Base-by-base conservation (phyloP, 1,140 invertebrate genomes). In the Meloidogyne hapla region DNA sequence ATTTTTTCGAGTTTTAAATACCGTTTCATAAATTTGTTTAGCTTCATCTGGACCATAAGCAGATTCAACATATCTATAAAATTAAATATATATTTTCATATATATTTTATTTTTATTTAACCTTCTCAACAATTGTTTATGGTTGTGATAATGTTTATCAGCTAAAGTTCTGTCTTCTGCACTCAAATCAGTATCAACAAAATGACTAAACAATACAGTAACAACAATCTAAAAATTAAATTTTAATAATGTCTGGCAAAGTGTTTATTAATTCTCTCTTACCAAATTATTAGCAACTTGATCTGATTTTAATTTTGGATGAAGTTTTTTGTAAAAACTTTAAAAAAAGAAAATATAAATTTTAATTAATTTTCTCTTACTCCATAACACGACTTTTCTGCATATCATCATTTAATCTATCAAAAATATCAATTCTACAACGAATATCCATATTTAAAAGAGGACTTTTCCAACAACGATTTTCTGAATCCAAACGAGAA, bases 41-140 rank as follows among this genome's bases (percentile, higher is more conserved):
- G 75, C 68, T 45, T 76, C 76, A 56, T 83, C 72, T 61, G 77
- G 71, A 18, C 75, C 79, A 68, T 83, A 77, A 25, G 79, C 65
- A 23, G 83, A 84, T 75, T 84, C 81, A 70, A 84, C 56, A 69
- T 84, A 84, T 69, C 83, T 84, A 69, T 13, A 83, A 78, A 83
- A 61, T 63, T 28, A 62, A 66, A 26, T 26, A 40, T 75, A 66
- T 26, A 23, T 10, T 5, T 65, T 28, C n/a, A 38, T 15, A 21
- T 33, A 18, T 25, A 45, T 21, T 3, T 13, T 4, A 15, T 28
- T n/a, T 18, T 48, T 33, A 40, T 13, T 15, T 4, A 42, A 85
- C 84, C 84, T 79, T 48, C 77, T 76, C 15, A 86, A 77, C 21
- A 85, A 70, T 62, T 76, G 70, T 56, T 48, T 63, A 76, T 86